Evolutionary conservation across 37 sponge, comb jelly and placozoan species (phyloP).

Genomic region (Ephydatia muelleri): DNA sequence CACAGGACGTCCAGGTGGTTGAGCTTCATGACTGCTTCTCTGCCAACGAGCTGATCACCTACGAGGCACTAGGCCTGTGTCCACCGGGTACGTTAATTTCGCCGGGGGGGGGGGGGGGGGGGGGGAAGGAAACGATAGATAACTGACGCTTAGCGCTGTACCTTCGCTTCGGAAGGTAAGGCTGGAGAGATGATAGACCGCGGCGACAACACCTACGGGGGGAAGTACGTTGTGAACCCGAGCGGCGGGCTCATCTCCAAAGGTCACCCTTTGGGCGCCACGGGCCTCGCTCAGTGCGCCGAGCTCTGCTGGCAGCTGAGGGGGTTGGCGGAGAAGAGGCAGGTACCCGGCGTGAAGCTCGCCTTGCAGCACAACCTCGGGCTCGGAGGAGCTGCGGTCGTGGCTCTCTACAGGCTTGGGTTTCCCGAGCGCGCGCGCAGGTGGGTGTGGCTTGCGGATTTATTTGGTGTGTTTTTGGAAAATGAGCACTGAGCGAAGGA

Average conservation of each 20-base stretch:
- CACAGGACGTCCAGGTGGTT: slow-evolving; percentile 82
- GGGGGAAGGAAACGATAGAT: background rate
- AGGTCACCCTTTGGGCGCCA: slow-evolving; percentile 96
- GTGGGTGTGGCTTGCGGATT: background rate
- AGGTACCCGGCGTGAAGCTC: slow-evolving; percentile 78
- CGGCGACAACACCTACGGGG: slow-evolving; percentile 96
- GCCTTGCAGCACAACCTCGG: slow-evolving; percentile 97
- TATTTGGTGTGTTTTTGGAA: background rate
- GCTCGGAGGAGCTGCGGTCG: slow-evolving; percentile 90
- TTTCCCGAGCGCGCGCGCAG: slow-evolving; percentile 57
- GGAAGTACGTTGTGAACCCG: slow-evolving; percentile 94
- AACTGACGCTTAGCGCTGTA: background rate
- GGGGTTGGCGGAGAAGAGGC: slow-evolving; percentile 79
- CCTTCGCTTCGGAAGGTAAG: slow-evolving; percentile 51
- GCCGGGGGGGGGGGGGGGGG: background rate
- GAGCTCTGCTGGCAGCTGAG: slow-evolving; percentile 96
- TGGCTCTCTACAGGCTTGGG: slow-evolving; percentile 76
- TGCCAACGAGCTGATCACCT: slow-evolving; percentile 91
- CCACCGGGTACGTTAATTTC: slow-evolving; percentile 40
- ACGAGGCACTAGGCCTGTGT: slow-evolving; percentile 94
- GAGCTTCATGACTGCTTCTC: slow-evolving; percentile 97
- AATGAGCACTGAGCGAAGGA: background rate
- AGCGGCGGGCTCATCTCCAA: slow-evolving; percentile 96
- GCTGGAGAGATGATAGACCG: slow-evolving; percentile 86
- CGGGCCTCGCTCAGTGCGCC: slow-evolving; percentile 91